Base-by-base conservation (phyloP, 2,888 invertebrate species). In the Caenorhabditis sp. region DNA sequence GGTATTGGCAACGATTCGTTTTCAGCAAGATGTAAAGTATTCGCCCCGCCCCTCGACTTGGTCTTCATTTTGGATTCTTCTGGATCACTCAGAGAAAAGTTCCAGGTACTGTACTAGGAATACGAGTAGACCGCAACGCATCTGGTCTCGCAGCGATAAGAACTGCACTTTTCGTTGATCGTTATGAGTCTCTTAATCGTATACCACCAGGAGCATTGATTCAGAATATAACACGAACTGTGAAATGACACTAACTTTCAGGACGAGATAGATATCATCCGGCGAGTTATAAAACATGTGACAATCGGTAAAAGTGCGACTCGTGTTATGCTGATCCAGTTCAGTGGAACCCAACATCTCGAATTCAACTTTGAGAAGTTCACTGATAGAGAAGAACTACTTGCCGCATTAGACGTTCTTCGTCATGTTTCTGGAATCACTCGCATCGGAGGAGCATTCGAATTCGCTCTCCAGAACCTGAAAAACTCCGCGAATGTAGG, bases 381-480 rank as follows among this genome's bases (percentile, higher is more conserved):
- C 83, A 84, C 83, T 1, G 81, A 87, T 32, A 82, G 90, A 9
- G 89, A 90, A 11, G 88, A 90, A 50, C 60, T 90, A 0, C 80
- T 89, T 15, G 83, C 81, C 1, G 90, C 89, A 3, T 61, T 90
- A 15, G 87, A 87, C 64, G 89, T 88, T 1, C 83, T 91, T 24
- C 68, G 90, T 37, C 89, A 89, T 60, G 89, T 91, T 5, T 89
- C 89, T 6, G 91, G 91, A 32, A 90, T 91, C 67, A 91, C 91
- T 8, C 82, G 90, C 44, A 89, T 90, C 32, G 91, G 91, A 20
- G 88, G 87, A 24, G 91, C 90, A 9, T 88, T 91, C 68, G 89
- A 90, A 50, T 90, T 90, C 60, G 84, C 90, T 5, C 64, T 86
- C 15, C 62, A 85, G 22, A 77, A 84, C 35, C 62, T 90, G 84